These are phyloP conservation scores for Apeltes quadracus DNA, from an alignment of 2,113 vertebrate genomes.

Conservation along the genomic window DNA sequence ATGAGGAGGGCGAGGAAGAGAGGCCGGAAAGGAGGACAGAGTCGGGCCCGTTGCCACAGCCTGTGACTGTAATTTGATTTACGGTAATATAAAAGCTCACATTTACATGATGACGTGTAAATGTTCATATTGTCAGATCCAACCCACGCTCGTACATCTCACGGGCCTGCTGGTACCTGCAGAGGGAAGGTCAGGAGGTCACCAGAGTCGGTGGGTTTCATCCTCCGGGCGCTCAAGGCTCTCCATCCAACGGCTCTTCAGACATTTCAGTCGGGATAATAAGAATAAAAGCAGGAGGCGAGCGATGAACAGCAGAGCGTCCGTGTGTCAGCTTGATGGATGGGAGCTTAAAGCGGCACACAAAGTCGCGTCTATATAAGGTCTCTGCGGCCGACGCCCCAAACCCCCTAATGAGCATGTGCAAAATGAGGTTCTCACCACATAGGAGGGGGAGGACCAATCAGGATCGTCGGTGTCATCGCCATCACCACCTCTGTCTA, in stretches of 20 bases:
- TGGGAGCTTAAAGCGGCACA: constrained; percentile 49
- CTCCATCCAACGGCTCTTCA: not conserved
- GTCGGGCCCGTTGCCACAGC: not conserved
- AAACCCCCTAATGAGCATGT: constrained; percentile 69
- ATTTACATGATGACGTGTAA: not conserved
- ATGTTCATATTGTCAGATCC: too few species aligned
- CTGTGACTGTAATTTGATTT: not conserved
- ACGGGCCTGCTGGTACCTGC: not conserved
- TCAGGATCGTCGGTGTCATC: constrained; percentile 23
- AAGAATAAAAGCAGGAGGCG: too few species aligned
- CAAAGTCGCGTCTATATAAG: constrained; percentile 66
- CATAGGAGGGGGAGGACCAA: constrained; percentile 23
- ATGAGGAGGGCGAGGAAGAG: constrained; percentile 13
- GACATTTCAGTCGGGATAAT: not conserved
- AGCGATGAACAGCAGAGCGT: constrained; percentile 1
- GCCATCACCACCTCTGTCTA: constrained; percentile 17
- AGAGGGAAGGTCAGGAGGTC: not conserved
- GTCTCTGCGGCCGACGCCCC: constrained; percentile 44
- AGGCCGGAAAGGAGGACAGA: constrained; percentile 4
- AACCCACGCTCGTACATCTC: too few species aligned
- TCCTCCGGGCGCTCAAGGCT: not conserved
- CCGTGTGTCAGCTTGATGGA: constrained; percentile 51
- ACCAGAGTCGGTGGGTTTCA: not conserved
- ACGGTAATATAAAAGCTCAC: not conserved
- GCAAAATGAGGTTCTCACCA: constrained; percentile 30